Base-by-base conservation (phyloP, 2,888 invertebrate genomes). In the Podotricha telesiphe region DNA sequence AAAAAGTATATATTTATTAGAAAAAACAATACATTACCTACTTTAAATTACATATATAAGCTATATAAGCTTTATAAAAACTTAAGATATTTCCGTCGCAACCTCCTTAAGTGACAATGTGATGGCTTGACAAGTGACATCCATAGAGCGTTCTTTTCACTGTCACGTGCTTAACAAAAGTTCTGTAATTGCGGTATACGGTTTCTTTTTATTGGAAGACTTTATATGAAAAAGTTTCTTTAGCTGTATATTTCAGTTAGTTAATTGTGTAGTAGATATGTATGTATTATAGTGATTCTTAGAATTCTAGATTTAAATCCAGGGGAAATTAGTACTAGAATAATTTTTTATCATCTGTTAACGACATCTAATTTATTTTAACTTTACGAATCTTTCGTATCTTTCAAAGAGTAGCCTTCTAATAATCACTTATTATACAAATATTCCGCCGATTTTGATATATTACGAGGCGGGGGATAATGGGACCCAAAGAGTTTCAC, bases 41-140 rank as follows among this genome's bases (percentile, higher is more conserved):
- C 17, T 17, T 56, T 15, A 51, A 20, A 37, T 19, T 20, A 48
- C 17, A 19, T 20, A 63, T 45, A 5, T 13, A 47, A 5, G 6
- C 8, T 51, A 13, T 22, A 15, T 28, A 34, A 34, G 11, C 19
- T 19, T 48, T 37, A 34, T 34, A 28, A 19, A 34, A 34, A 62
- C 15, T 28, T 8, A 13, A 50, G 19, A 62, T 48, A 50, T 37
- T 37, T 19, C 34, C 20, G n/a, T 42, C 15, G 40, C 15, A 42
- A 17, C 58, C 34, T 34, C 34, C 48, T 19, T 62, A 48, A 48
- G 47, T 47, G 48, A 34, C 28, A 28, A 34, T 50, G 48, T 48
- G 62, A 62, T 50, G 48, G 19, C 22, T 48, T 62, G 62, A 48
- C 62, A 62, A 48, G 62, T 62, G 48, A 50, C 62, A 15, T 50